A percentile compares a stretch with the other conserved stretches of the same genome.
These are phyloP conservation scores for Metopia argyrocephala DNA, from an alignment of 2,888 invertebrate species.

Conservation along the genomic window DNA sequence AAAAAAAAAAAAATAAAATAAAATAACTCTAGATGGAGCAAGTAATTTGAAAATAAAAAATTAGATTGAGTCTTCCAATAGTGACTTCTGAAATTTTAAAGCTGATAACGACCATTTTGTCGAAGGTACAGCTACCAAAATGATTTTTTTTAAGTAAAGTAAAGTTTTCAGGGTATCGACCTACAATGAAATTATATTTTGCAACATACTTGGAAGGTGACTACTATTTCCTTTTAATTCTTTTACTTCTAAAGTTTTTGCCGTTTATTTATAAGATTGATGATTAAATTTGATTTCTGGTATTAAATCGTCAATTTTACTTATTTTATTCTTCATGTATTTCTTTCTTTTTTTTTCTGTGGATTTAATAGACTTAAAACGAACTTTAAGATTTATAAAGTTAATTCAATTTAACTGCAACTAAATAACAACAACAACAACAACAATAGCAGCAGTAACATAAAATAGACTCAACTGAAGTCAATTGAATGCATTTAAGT, in stretches of 20 bases:
- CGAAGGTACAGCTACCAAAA: too few species aligned
- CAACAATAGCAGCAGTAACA: too few species aligned
- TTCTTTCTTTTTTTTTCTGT: background rate
- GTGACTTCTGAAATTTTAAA: too few species aligned
- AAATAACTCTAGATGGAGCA: too few species aligned
- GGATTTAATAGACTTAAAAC: conserved; percentile 44
- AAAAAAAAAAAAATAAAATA: too few species aligned
- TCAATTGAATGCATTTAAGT: conserved; percentile 27
- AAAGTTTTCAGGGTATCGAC: too few species aligned
- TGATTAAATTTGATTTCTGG: conserved; percentile 57
- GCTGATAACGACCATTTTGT: too few species aligned
- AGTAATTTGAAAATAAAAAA: too few species aligned
- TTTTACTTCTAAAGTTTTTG: background rate
- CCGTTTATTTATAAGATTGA: conserved; percentile 56
- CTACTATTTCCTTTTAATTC: background rate
- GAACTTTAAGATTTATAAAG: conserved; percentile 56
- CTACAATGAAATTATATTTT: too few species aligned
- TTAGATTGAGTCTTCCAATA: too few species aligned
- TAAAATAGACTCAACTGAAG: conserved; percentile 6
- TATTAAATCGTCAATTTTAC: conserved; percentile 36
- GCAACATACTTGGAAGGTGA: background rate
- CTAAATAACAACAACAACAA: conserved; percentile 23
- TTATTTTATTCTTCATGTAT: conserved; percentile 2
- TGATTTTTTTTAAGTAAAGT: too few species aligned
- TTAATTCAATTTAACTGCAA: conserved; percentile 61